These are phyloP conservation scores for Parnassius apollo DNA, from an alignment of 2,888 invertebrate genomes.

Conservation along the genomic window DNA sequence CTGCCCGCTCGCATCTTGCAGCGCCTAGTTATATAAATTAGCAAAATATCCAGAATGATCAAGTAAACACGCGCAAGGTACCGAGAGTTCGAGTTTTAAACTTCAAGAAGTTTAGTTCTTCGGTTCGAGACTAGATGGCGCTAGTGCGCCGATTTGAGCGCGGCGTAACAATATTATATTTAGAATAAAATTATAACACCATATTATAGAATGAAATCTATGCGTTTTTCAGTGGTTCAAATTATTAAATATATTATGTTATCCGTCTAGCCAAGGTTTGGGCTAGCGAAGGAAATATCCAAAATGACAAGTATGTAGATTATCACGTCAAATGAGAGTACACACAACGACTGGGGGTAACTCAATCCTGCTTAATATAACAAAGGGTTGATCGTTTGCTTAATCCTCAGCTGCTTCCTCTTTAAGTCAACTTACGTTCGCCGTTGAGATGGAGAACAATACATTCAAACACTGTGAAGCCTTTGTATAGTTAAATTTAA, in stretches of 20 bases:
- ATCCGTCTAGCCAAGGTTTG: neutral
- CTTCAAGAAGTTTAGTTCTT: too few species aligned
- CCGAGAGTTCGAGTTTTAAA: too few species aligned
- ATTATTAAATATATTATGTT: neutral
- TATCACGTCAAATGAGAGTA: constrained; percentile 18
- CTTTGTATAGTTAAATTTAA: constrained; percentile 11
- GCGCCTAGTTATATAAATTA: too few species aligned
- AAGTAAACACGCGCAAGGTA: too few species aligned
- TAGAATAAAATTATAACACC: too few species aligned
- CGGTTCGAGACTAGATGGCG: too few species aligned
- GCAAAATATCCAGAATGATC: too few species aligned
- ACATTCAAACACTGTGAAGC: constrained; percentile 15
- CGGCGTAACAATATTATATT: too few species aligned
- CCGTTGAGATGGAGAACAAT: constrained; percentile 15
- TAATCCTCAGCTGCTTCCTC: constrained; percentile 28
- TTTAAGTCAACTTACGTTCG: constrained; percentile 15
- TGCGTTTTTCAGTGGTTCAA: too few species aligned
- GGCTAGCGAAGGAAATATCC: constrained; percentile 4
- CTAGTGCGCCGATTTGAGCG: too few species aligned
- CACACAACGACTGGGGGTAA: constrained; percentile 21
- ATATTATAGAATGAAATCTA: too few species aligned
- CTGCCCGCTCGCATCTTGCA: too few species aligned
- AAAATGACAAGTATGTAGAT: constrained; percentile 21
- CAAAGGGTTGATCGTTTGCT: constrained; percentile 46
- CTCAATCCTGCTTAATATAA: constrained; percentile 31